phyloP scores from a whole-genome alignment of 2,797 vertebrate genomes.

The Acomys russatus region DNA sequence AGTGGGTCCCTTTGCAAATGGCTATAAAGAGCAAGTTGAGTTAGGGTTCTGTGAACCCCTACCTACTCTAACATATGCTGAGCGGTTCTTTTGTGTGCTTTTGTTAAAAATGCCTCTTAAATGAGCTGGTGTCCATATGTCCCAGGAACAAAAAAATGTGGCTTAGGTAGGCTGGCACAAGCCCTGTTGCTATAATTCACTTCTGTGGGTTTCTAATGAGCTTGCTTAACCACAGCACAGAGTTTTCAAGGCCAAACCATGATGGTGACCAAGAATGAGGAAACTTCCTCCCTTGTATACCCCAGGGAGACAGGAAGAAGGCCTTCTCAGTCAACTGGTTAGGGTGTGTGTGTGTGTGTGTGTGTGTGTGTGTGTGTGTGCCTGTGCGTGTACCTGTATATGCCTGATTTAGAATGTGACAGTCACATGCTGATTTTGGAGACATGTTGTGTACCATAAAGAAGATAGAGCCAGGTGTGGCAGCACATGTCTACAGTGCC shows the following conservation, averaged over 20 bases:
- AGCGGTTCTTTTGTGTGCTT: constrained; percentile 82
- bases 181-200: constrained; percentile 74
- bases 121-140: constrained; percentile 82
- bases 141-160: constrained; percentile 77
- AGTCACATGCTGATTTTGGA: neutral
- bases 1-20: constrained; percentile 49
- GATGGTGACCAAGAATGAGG: neutral
- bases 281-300: neutral
- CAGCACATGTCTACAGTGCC: neutral
- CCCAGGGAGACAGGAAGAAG: neutral
- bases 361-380: neutral
- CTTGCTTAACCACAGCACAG: constrained; percentile 62
- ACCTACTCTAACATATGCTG: constrained; percentile 85
- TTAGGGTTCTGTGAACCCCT: constrained; percentile 77
- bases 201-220: constrained; percentile 80
- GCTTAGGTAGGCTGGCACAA: constrained; percentile 79
- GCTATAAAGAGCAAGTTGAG: constrained; percentile 80
- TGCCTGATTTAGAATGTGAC: neutral
- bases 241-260: constrained; percentile 29
- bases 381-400: neutral
- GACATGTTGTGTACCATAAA: neutral
- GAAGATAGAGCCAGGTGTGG: neutral
- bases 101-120: constrained; percentile 84
- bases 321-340: neutral
- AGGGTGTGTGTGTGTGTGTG: neutral